Percentiles rank a stretch among this genome's conserved stretches.
phyloP scores from a whole-genome alignment of 2,797 vertebrate species.

The Epinephelus awoara region DNA sequence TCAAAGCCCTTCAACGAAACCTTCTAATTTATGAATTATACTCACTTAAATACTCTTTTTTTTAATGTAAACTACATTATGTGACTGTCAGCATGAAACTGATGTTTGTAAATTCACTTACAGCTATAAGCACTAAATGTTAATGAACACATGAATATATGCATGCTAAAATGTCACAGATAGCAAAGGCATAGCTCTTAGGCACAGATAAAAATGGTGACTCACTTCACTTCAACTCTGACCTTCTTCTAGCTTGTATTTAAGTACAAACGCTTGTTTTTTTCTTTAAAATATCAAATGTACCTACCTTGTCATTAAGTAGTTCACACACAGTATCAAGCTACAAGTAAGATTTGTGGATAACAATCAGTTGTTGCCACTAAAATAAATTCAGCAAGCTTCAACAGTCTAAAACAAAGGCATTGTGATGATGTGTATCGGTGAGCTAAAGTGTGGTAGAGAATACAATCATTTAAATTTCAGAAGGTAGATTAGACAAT shows the following conservation, averaged over 20 bases:
- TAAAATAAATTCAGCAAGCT: neutral
- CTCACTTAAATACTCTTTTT: constrained; percentile 17
- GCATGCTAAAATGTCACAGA: constrained; percentile 55
- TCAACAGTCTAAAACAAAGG: constrained; percentile 27
- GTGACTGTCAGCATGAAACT: constrained; percentile 17
- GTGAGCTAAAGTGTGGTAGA: constrained; percentile 25
- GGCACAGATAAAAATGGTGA: constrained; percentile 51
- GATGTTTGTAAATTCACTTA: constrained; percentile 24
- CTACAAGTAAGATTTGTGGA: constrained; percentile 22
- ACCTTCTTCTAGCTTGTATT: constrained; percentile 16
- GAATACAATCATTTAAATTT: constrained; percentile 54
- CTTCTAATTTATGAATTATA: neutral
- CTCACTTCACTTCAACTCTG: constrained; percentile 2
- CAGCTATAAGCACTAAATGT: constrained; percentile 35
- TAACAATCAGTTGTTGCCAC: constrained; percentile 29
- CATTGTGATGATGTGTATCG: constrained; percentile 5
- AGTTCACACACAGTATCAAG: constrained; percentile 17
- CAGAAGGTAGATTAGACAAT: constrained; percentile 22
- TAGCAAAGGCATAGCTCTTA: constrained; percentile 54
- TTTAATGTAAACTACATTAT: constrained; percentile 14
- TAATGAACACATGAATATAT: constrained; percentile 37
- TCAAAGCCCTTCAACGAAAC: constrained; percentile 67
- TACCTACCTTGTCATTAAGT: constrained; percentile 6
- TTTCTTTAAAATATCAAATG: constrained; percentile 5
- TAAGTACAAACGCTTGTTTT: constrained; percentile 10